Evolutionary conservation across 2,113 vertebrate species (phyloP).

Genomic region (Colossoma macropomum): DNA sequence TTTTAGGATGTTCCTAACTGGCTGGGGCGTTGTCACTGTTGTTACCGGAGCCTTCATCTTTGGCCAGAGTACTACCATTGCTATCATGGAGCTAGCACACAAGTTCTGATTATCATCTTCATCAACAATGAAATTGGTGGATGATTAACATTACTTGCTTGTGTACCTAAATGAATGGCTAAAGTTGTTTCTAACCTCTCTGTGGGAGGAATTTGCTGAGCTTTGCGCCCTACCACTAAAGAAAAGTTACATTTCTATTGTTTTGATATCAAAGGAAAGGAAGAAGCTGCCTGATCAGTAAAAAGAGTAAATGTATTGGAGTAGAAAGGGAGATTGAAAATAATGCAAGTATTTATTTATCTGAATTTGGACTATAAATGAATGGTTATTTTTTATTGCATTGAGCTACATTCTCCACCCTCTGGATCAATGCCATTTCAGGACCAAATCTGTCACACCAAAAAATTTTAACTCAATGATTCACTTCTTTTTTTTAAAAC

Average conservation of each 20-base stretch:
- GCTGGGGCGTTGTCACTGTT: constrained; percentile 80
- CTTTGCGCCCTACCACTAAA: neutral
- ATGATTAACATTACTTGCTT: neutral
- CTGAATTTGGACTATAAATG: neutral
- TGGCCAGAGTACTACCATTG: constrained; percentile 74
- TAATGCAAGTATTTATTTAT: neutral
- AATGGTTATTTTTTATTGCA: neutral
- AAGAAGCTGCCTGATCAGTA: neutral
- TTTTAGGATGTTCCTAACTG: constrained; percentile 78
- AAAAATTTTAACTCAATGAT: too few relatives aligned
- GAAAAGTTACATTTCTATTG: neutral
- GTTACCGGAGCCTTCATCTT: constrained; percentile 75
- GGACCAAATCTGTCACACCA: too few relatives aligned
- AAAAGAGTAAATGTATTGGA: neutral
- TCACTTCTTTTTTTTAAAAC: too few relatives aligned
- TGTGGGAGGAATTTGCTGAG: neutral
- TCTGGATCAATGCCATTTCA: too few relatives aligned
- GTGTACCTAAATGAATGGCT: neutral
- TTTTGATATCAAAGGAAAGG: too few relatives aligned
- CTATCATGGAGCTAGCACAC: constrained; percentile 49
- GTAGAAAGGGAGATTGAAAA: neutral
- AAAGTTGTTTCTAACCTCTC: neutral
- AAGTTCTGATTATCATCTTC: constrained; percentile 41
- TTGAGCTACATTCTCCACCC: neutral
- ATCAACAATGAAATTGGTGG: neutral